Evolutionary conservation across 2,888 invertebrate species (phyloP).

Genomic region (Idaea dimidiata): DNA sequence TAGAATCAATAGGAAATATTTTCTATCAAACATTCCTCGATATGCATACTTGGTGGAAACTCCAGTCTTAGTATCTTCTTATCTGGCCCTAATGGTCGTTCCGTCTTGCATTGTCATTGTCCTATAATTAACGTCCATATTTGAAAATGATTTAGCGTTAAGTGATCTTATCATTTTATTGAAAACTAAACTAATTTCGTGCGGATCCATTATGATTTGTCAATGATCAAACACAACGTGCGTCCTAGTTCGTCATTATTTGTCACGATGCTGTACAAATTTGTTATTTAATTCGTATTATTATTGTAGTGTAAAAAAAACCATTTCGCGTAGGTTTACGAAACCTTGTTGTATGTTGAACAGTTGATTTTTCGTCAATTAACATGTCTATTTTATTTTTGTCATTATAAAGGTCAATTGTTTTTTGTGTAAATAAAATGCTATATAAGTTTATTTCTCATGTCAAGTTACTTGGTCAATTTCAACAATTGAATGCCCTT

Average conservation of each 20-base stretch:
- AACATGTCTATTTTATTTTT: slow-evolving; percentile 61
- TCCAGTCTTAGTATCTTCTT: slow-evolving; percentile 9
- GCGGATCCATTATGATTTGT: slow-evolving; percentile 44
- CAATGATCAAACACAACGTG: slow-evolving; percentile 39
- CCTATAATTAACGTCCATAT: slow-evolving; percentile 78
- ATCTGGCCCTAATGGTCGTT: slow-evolving; percentile 55
- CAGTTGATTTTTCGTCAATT: slow-evolving; percentile 74
- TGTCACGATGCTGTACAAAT: slow-evolving; percentile 44
- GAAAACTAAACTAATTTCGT: slow-evolving; percentile 43
- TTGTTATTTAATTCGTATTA: slow-evolving; percentile 64
- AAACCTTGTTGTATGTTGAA: slow-evolving; percentile 65
- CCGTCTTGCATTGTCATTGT: slow-evolving; percentile 75
- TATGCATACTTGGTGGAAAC: too few relatives aligned
- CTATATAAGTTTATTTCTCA: slow-evolving; percentile 43
- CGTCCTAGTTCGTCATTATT: slow-evolving; percentile 48
- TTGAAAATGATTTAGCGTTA: slow-evolving; percentile 76
- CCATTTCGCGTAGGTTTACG: slow-evolving; percentile 54
- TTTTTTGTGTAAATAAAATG: slow-evolving; percentile 49
- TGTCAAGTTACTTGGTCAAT: slow-evolving; percentile 73
- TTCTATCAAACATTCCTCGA: too few relatives aligned
- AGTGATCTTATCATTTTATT: slow-evolving; percentile 64
- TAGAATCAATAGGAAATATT: too few relatives aligned
- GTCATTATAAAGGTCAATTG: slow-evolving; percentile 67
- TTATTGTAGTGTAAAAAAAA: slow-evolving; percentile 38
- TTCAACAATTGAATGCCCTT: slow-evolving; percentile 62